phyloP scores from a whole-genome alignment of 1,140 invertebrate species.

The Tetramorium parvispinum region DNA sequence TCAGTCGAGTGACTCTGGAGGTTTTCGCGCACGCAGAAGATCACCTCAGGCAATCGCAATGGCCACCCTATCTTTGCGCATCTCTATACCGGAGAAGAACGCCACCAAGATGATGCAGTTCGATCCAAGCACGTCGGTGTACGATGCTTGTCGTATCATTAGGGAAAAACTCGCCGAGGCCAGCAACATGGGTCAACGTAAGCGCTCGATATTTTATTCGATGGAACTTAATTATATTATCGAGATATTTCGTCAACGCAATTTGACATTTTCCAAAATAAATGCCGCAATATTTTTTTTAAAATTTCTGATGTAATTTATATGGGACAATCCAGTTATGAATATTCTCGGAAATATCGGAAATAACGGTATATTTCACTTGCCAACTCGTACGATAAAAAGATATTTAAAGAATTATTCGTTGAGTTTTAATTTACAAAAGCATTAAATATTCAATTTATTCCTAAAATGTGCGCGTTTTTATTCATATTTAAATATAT shows the following conservation, averaged over 20 bases:
- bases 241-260: background rate
- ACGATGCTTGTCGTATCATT: slow-evolving; percentile 97
- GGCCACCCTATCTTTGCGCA: slow-evolving; percentile 96
- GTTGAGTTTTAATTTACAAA: background rate
- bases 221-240: background rate
- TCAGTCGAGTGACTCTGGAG: slow-evolving; percentile 81
- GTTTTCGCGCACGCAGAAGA: slow-evolving; percentile 78
- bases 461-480: background rate
- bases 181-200: slow-evolving; percentile 92
- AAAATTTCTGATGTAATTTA: background rate
- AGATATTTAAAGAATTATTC: background rate
- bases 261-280: background rate
- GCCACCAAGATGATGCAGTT: slow-evolving; percentile 99
- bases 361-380: background rate
- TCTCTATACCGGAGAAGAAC: slow-evolving; percentile 96
- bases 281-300: background rate
- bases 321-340: background rate
- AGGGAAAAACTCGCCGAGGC: slow-evolving; percentile 97
- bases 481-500: background rate
- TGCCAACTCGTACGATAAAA: background rate
- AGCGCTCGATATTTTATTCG: slow-evolving; percentile 80
- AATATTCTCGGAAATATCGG: too few species aligned
- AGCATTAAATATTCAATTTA: background rate
- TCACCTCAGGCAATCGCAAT: slow-evolving; percentile 83
- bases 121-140: slow-evolving; percentile 96